Conservation (phyloP, 37 sponge, comb jelly and placozoan species). For the Aplysina aerophoba region DNA sequence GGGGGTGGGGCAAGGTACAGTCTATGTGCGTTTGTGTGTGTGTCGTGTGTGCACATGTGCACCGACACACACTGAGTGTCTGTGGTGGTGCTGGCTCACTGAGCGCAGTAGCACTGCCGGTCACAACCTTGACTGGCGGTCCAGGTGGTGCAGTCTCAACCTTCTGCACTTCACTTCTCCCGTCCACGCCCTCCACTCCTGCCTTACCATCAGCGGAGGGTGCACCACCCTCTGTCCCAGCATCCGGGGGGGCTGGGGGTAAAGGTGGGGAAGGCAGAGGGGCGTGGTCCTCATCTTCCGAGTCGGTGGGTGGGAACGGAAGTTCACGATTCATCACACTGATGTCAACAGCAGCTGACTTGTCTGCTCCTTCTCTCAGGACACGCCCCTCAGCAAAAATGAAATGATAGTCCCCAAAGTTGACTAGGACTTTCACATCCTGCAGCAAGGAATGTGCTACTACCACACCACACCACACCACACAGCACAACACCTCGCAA, state of each 20-base stretch:
- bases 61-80: too few species aligned
- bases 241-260: neutral
- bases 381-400: constrained; percentile 75
- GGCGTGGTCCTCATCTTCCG: constrained; percentile 16
- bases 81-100: too few species aligned
- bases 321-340: constrained; percentile 59
- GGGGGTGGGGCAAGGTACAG: too few species aligned
- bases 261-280: neutral
- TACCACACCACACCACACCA: neutral
- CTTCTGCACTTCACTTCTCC: neutral
- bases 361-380: constrained; percentile 80
- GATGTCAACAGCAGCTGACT: constrained; percentile 60
- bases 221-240: neutral
- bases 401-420: constrained; percentile 91
- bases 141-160: neutral
- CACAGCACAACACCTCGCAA: neutral
- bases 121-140: too few species aligned
- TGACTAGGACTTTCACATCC: constrained; percentile 76
- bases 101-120: too few species aligned
- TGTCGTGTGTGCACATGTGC: too few species aligned
- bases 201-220: neutral
- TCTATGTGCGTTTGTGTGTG: too few species aligned
- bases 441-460: constrained; percentile 15
- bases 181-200: neutral
- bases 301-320: constrained; percentile 69